phyloP scores from a whole-genome alignment of 2,797 vertebrate species.

The Dicrostonyx torquatus region DNA sequence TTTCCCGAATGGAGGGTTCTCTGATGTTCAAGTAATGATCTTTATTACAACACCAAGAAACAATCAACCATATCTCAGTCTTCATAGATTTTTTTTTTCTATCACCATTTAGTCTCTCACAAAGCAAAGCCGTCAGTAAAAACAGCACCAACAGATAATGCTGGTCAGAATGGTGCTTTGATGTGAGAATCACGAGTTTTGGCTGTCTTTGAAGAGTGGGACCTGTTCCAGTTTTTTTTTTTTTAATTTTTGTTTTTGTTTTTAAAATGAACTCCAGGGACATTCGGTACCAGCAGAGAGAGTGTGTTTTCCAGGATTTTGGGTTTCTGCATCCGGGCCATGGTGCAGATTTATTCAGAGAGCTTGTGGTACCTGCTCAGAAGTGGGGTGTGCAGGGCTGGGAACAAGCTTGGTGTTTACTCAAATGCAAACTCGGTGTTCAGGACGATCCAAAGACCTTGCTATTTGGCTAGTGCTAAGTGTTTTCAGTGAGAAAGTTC shows the following conservation, averaged over 20 bases:
- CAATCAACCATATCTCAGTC: constrained; percentile 1
- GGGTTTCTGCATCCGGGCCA: background rate
- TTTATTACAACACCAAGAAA: constrained; percentile 18
- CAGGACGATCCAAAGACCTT: background rate
- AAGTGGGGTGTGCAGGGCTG: background rate
- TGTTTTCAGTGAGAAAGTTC: background rate
- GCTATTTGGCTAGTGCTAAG: background rate
- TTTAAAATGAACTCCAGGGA: background rate
- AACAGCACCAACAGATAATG: background rate
- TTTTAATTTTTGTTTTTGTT: background rate
- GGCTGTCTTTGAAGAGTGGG: background rate
- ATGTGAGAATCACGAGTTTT: background rate
- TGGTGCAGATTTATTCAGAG: background rate
- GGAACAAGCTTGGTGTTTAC: background rate
- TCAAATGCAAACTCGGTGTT: background rate
- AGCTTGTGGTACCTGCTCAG: background rate
- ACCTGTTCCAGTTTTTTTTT: background rate
- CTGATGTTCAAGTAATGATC: background rate
- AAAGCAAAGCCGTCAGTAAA: background rate
- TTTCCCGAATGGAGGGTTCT: constrained; percentile 7
- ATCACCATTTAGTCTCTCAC: constrained; percentile 6
- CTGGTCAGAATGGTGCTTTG: background rate
- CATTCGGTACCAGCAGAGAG: background rate
- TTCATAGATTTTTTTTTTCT: constrained; percentile 28
- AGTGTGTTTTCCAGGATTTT: background rate